Evolutionary conservation across 2,113 vertebrate species (phyloP), one percentile per base, ranked within the genome.

Genomic region (Hemicordylus capensis): DNA sequence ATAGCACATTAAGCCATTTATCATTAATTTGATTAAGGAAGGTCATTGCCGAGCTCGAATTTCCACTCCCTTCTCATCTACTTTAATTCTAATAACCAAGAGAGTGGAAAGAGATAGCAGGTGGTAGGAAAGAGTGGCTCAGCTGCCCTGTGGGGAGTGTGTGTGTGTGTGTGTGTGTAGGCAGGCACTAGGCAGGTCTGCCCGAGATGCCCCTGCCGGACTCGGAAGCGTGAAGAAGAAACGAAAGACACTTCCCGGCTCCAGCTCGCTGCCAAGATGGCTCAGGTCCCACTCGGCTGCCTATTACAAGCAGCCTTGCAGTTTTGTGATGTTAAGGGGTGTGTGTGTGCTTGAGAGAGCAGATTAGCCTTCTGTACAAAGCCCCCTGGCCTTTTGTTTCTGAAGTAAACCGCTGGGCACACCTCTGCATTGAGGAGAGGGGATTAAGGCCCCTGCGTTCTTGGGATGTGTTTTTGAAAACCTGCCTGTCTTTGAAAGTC

Each of bases 1-100:
- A 95, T 97, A 96, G 87, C 84, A 89, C 82, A 89, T 93, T 93
- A 95, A 95, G 89, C 88, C 88, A 79, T 95, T 94, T 95, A 93
- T 94, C 94, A 93, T 93, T 94, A 93, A 88, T 94, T 89, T 91
- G 94, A 93, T 93, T 93, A 93, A 31, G 90, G 85, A 94, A 93
- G 88, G 81, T 82, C 31, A 24, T 83, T 89, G 54, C 77, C 83
- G 83, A 87, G 77, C 86, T 58, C 1, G 48, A 28, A 76, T 37
- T 73, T 87, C 75, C 83, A 31, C 48, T 93, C 58, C 51, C 70
- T 91, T 83, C 83, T 90, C 88, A 85, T 80, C 0, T 1, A 67
- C 51, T 88, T 94, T 93, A 80, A 90, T 92, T 95, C 93, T 76
- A 6, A 75, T 85, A 89, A 85, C 61, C 0, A 6, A 91, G 83